These are phyloP conservation scores for Ceratotherium simum DNA, from an alignment of 2,113 vertebrate species.

Conservation along the genomic window DNA sequence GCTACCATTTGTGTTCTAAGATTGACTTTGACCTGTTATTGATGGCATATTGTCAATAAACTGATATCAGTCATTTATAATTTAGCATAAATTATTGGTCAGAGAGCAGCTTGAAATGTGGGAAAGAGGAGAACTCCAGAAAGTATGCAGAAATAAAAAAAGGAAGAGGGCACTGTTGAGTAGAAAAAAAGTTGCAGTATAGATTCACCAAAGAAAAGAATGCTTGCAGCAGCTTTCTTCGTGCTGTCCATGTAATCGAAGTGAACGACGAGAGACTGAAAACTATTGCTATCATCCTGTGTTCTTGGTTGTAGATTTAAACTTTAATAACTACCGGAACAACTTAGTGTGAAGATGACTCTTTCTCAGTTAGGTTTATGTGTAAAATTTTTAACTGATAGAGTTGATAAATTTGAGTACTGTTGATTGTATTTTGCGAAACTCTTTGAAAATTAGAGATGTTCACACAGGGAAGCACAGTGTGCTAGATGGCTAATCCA, in stretches of 20 bases:
- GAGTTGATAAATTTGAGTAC: neutral
- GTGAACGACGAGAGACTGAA: neutral
- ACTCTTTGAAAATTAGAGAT: neutral
- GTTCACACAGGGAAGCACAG: neutral
- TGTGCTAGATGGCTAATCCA: neutral
- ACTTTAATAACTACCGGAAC: neutral
- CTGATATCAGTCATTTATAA: neutral
- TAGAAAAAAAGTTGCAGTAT: neutral
- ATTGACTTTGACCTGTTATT: neutral
- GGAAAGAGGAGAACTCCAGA: neutral
- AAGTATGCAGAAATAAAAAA: neutral
- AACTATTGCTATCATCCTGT: neutral
- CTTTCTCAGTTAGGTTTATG: neutral
- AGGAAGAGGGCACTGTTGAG: neutral
- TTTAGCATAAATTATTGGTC: constrained; percentile 5
- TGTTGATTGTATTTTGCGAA: neutral
- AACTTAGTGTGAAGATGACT: neutral
- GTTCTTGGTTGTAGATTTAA: neutral
- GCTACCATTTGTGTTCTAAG: neutral
- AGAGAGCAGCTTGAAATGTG: neutral
- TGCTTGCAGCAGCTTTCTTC: neutral
- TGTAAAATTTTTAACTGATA: constrained; percentile 4
- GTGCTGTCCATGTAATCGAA: neutral
- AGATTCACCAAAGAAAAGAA: neutral
- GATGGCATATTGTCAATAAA: neutral